These are phyloP conservation scores for Sebastiscus tertius DNA, from an alignment of 2,797 vertebrate genomes.

Conservation along the genomic window DNA sequence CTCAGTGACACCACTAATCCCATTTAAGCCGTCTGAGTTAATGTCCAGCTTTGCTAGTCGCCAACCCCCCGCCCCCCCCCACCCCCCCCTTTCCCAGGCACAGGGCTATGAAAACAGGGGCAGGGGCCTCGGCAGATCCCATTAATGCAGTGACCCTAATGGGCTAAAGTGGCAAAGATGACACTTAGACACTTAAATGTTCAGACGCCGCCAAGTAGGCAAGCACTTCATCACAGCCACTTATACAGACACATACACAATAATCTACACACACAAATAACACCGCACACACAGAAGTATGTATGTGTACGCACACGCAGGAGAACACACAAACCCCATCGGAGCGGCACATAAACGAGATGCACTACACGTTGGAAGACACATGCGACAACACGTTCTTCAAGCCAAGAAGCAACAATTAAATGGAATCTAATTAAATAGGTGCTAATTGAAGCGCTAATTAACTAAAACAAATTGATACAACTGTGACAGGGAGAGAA, in stretches of 20 bases:
- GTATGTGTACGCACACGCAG: neutral
- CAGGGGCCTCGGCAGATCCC: constrained; percentile 57
- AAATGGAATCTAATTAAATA: constrained; percentile 46
- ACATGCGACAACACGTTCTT: constrained; percentile 23
- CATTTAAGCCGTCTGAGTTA: constrained; percentile 74
- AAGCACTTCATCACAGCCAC: constrained; percentile 4
- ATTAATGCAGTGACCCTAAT: constrained; percentile 66
- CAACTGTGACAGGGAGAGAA: constrained; percentile 44
- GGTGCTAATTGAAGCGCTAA: constrained; percentile 54
- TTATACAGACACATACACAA: neutral
- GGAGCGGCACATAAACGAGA: neutral
- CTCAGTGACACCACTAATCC: constrained; percentile 78
- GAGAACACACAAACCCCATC: neutral
- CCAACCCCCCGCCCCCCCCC: neutral
- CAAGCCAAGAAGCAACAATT: constrained; percentile 43
- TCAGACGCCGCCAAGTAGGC: constrained; percentile 13
- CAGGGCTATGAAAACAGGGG: constrained; percentile 59
- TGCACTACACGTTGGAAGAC: constrained; percentile 1
- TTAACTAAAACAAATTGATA: constrained; percentile 56
- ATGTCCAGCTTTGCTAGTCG: constrained; percentile 67
- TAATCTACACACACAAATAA: neutral
- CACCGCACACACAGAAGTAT: neutral
- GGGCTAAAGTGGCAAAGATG: constrained; percentile 58
- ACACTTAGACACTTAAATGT: constrained; percentile 38
- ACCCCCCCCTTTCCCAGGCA: neutral